Base-by-base conservation (phyloP, 1,140 invertebrate species). In the Papilio polyxenes region DNA sequence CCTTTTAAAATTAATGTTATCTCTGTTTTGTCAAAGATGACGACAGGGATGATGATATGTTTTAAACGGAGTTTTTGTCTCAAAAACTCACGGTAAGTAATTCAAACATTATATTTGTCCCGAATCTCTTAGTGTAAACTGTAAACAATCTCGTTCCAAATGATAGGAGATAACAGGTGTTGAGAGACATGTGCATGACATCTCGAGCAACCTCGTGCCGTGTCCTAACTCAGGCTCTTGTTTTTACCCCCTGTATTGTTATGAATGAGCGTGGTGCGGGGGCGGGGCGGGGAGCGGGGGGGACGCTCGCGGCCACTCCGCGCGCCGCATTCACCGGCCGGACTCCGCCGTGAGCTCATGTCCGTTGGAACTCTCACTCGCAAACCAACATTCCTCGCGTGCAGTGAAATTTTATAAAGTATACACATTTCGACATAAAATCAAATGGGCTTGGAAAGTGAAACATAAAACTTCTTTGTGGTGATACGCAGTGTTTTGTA, bases 401-500 rank as follows among this genome's bases (percentile, higher is more conserved):
- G 89, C 86, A 90, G 92, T 92, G 90, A 93, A 92, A 92, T 89
- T 89, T 89, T 84, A 89, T 87, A 85, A 89, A 89, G 88, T 84
- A 84, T 83, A 37, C 31, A 72, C 31, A 72, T 89, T 86, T 87
- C 86, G 85, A 86, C 84, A 83, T 85, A 85, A 88, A 90, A 93
- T 89, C 92, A 92, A 93, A 94, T 94, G 92, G 90, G 88, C 88
- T 80, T 89, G 86, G 86, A 92, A 86, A 92, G 92, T 94, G 92
- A 89, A 91, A 92, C 89, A 82, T 93, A 88, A 80, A 93, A 92
- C 89, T 89, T 17, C 11, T 31, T 37, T 87, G 90, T 92, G 89
- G 85, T 89, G 82, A 85, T 87, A 86, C 87, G 85, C 86, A 87
- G 90, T 91, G 91, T 84, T 88, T 84, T 84, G 80, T 87, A 87